These are phyloP conservation scores for Shinisaurus crocodilurus DNA, from an alignment of 2,113 vertebrate genomes.

Conservation along the genomic window DNA sequence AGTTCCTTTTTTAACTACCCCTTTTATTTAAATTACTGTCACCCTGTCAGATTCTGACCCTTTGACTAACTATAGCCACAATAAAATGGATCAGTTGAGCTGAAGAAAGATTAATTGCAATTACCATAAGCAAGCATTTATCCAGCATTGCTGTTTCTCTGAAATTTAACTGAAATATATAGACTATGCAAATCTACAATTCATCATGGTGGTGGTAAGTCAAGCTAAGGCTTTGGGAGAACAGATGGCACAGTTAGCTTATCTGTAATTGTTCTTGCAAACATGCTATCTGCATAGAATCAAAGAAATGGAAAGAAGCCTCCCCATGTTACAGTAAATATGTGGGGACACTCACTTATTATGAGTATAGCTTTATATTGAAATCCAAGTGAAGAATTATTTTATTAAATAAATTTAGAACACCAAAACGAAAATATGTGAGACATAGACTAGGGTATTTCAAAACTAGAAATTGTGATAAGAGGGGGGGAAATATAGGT, in stretches of 20 bases:
- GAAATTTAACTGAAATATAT: neutral
- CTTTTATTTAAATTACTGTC: neutral
- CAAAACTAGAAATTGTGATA: neutral
- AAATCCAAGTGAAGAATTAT: neutral
- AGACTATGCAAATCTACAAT: slow-evolving; percentile 51
- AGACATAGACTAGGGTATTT: neutral
- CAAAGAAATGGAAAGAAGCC: neutral
- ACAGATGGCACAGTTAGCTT: slow-evolving; percentile 45
- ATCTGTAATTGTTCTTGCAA: neutral
- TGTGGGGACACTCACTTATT: neutral
- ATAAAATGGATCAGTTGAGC: neutral
- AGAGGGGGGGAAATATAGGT: neutral
- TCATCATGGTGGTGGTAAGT: slow-evolving; percentile 34
- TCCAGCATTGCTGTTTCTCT: neutral
- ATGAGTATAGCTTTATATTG: neutral
- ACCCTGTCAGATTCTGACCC: neutral
- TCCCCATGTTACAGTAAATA: neutral
- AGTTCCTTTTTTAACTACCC: neutral
- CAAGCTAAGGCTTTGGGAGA: slow-evolving; percentile 35
- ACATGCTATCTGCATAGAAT: neutral
- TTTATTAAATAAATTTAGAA: neutral
- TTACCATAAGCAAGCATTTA: neutral
- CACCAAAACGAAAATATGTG: neutral
- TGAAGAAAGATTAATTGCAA: slow-evolving; percentile 45
- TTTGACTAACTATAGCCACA: neutral